Evolutionary conservation across 2,113 vertebrate species (phyloP).

Genomic region (Pheucticus melanocephalus): DNA sequence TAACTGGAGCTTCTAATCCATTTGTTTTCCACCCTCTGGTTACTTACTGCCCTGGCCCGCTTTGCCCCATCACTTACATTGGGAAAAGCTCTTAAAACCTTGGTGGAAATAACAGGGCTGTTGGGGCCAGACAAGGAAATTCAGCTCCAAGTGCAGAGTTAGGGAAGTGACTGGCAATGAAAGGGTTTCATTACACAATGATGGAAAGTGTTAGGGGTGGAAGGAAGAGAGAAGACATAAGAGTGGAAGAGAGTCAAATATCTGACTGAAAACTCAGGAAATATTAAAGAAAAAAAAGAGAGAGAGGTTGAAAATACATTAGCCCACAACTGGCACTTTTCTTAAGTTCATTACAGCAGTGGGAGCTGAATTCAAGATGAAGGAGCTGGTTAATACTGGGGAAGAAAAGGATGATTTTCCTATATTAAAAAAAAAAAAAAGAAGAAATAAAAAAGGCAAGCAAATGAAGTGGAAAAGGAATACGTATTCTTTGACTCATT

Average conservation of each 20-base stretch:
- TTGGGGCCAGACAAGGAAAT: not conserved
- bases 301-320: constrained; percentile 4
- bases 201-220: not conserved
- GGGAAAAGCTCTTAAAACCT: not conserved
- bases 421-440: not conserved
- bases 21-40: not conserved
- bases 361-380: constrained; percentile 20
- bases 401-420: not conserved
- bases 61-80: not conserved
- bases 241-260: not conserved
- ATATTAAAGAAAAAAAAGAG: not conserved
- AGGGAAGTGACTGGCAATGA: not conserved
- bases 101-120: not conserved
- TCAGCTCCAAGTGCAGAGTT: not conserved
- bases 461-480: not conserved
- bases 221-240: not conserved
- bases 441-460: not conserved
- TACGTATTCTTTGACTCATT: not conserved
- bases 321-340: not conserved
- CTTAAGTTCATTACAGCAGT: constrained; percentile 22
- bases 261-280: constrained; percentile 15
- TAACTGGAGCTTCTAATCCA: not conserved
- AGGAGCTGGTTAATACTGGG: not conserved
- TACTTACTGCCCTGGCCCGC: not conserved
- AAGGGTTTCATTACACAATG: not conserved